Conservation (phyloP, 2,113 vertebrate species). For the Hippocampus barbouri region DNA sequence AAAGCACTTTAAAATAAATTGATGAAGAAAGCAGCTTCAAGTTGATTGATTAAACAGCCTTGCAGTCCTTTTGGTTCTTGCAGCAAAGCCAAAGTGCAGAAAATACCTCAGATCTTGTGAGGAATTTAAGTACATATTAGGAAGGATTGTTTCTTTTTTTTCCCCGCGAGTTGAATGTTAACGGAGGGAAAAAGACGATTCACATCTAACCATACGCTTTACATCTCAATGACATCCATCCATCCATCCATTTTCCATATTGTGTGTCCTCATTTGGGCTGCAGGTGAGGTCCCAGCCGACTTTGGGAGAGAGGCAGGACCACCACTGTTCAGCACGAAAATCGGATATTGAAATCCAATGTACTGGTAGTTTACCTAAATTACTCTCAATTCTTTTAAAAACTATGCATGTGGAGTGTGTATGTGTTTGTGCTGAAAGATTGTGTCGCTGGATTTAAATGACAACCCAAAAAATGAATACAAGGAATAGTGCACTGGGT, state of each 20-base stretch:
- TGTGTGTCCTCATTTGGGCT: not conserved
- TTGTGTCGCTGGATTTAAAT: no score
- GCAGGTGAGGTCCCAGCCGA: not conserved
- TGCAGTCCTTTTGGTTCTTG: conserved; percentile 21
- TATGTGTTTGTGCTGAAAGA: no score
- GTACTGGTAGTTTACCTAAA: no score
- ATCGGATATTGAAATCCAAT: no score
- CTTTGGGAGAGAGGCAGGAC: not conserved
- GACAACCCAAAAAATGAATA: no score
- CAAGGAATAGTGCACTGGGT: no score
- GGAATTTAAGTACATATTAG: conserved; percentile 7
- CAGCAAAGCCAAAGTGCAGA: conserved; percentile 22
- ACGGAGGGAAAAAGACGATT: not conserved
- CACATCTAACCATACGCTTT: no score
- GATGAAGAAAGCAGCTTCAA: conserved; percentile 56
- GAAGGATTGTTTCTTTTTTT: not conserved
- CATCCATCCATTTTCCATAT: not conserved
- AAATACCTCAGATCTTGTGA: conserved; percentile 15
- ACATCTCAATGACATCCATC: not conserved
- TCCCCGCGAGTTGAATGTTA: not conserved
- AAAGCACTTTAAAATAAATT: conserved; percentile 56
- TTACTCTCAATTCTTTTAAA: no score
- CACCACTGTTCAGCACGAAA: no score
- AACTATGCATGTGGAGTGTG: no score
- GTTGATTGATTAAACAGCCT: conserved; percentile 59